A percentile compares a stretch with the other conserved stretches of the same genome.
Evolutionary conservation across 2,113 vertebrate genomes (phyloP).

Genomic region (Pseudorasbora parva): DNA sequence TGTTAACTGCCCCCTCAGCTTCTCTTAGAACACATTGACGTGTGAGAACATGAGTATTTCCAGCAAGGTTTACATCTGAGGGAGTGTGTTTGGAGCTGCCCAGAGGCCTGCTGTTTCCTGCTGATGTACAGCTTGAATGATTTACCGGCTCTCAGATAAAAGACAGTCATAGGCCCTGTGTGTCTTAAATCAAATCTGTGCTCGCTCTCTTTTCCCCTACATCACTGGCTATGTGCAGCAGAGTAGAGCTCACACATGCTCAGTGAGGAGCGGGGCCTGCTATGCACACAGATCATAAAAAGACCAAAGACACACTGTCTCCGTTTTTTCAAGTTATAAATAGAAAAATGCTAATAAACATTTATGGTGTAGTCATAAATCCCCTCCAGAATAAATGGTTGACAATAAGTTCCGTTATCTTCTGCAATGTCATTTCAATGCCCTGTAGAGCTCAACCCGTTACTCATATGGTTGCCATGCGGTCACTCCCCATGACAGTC

Average conservation of each 20-base stretch:
- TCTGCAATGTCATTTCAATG: slow-evolving; percentile 74
- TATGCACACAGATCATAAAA: slow-evolving; percentile 72
- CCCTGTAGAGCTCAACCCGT: slow-evolving; percentile 67
- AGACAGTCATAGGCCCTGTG: slow-evolving; percentile 76
- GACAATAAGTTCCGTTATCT: slow-evolving; percentile 77
- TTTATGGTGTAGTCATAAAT: slow-evolving; percentile 78
- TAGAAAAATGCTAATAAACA: slow-evolving; percentile 82
- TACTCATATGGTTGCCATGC: slow-evolving; percentile 62
- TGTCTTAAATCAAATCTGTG: slow-evolving; percentile 76
- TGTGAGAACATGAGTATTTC: slow-evolving; percentile 24
- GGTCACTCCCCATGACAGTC: slow-evolving; percentile 59
- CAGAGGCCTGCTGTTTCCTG: slow-evolving; percentile 65
- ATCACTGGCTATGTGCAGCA: slow-evolving; percentile 18
- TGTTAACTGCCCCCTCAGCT: neutral
- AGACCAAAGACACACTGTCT: slow-evolving; percentile 70
- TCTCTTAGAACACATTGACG: slow-evolving; percentile 19
- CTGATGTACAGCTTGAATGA: slow-evolving; percentile 76
- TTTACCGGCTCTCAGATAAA: slow-evolving; percentile 82
- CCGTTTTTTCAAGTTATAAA: slow-evolving; percentile 77
- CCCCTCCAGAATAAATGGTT: slow-evolving; percentile 72
- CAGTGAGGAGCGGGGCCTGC: slow-evolving; percentile 63
- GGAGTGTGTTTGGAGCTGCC: slow-evolving; percentile 41
- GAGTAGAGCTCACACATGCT: slow-evolving; percentile 45
- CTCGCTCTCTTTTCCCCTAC: slow-evolving; percentile 4
- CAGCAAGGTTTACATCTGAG: slow-evolving; percentile 37